Base-by-base conservation (phyloP, 64 coral and sea anemone genomes). In the Montipora sp. region DNA sequence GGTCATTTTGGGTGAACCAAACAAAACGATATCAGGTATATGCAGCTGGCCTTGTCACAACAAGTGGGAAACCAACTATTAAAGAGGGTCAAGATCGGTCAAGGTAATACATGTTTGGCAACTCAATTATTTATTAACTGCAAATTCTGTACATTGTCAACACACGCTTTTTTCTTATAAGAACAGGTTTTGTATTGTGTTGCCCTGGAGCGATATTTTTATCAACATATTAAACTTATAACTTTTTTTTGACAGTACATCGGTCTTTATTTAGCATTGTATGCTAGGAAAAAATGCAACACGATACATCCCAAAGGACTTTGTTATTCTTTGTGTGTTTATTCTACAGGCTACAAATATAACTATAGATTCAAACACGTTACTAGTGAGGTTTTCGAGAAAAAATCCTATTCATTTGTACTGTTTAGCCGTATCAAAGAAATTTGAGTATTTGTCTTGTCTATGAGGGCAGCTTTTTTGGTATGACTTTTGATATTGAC, bases 331-430 rank as follows among this genome's bases (percentile, higher is more conserved):
- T 59, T 13, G 57, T 59, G 57, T 59, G 57, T 59, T 59, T 59
- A 59, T 7, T 59, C 57, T 59, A 59, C 57, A 59, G 57, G 57
- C 57, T 59, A 59, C 57, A 59, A 59, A 59, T 59, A 59, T 59
- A 59, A 59, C 7, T 59, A 59, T 59, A 59, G 57, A 59, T 59
- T 59, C 57, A 59, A 59, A 59, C 57, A 59, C 57, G 57, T 59
- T 59, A 59, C 7, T 59, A 67, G 63, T 67, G 63, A 19, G 63
- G 63, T 67, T 67, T 12, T 67, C 63, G 7, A 67, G 63, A 19
- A 67, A 3, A 67, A 67, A 67, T 67, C 63, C 63, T 67, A 67
- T 67, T 67, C 63, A 67, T 67, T 67, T 67, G 63, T 67, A 67
- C 13, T 67, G 63, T 67, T 67, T 16, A 67, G 63, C 18, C 63